Evolutionary conservation across 2,113 vertebrate genomes (phyloP).

Genomic region (Datnioides undecimradiatus): DNA sequence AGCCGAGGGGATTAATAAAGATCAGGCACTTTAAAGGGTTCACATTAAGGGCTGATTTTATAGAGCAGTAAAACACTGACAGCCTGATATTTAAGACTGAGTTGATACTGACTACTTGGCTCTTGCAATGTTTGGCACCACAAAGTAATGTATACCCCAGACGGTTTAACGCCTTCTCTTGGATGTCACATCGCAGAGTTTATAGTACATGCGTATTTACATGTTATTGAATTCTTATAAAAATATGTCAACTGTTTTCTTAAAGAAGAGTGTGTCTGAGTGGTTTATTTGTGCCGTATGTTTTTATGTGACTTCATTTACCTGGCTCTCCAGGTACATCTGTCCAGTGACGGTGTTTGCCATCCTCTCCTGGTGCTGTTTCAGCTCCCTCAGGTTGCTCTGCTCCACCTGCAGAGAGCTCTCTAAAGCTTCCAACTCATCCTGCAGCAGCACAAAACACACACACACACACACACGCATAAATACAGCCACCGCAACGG

Average conservation of each 20-base stretch:
- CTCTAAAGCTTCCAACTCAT: conserved; percentile 90
- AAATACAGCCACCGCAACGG: neutral
- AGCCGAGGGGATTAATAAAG: neutral
- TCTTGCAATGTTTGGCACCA: conserved; percentile 32
- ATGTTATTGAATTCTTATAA: neutral
- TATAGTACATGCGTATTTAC: too few species aligned
- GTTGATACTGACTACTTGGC: neutral
- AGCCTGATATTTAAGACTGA: neutral
- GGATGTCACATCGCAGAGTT: neutral
- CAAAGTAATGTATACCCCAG: neutral
- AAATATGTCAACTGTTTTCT: neutral
- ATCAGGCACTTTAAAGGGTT: neutral
- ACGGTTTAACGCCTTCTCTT: conserved; percentile 16
- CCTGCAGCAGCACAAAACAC: conserved; percentile 81
- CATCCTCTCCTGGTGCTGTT: conserved; percentile 92
- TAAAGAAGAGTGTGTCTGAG: neutral
- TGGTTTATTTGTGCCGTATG: neutral
- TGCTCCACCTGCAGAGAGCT: conserved; percentile 88
- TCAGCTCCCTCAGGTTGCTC: conserved; percentile 86
- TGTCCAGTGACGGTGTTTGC: conserved; percentile 95
- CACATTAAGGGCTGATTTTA: conserved; percentile 17
- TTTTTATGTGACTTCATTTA: conserved; percentile 55
- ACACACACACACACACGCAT: conserved; percentile 1
- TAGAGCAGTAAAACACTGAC: conserved; percentile 6
- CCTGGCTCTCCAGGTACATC: conserved; percentile 98